Base-by-base conservation (phyloP, 1,140 invertebrate species). In the Drosophila trapezifrons region DNA sequence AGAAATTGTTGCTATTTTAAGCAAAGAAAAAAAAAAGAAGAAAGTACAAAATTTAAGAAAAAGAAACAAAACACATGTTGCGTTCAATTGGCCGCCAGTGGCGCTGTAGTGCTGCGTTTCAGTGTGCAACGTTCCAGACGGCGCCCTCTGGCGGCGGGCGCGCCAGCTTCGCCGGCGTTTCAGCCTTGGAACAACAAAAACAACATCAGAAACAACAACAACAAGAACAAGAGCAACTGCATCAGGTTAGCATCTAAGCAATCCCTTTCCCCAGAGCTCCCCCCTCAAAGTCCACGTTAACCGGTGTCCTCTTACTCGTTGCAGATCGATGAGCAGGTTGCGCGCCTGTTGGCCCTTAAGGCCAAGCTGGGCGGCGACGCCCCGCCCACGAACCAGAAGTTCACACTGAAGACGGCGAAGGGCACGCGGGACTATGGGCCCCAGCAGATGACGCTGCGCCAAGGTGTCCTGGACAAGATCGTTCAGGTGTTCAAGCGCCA, bases 361-460 rank as follows among this genome's bases (percentile, higher is more conserved):
- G 94, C 95, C 18, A 94, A 96, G 90, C 80, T 97, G 10, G 94
- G 93, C 13, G 93, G 94, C 78, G 94, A 95, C 65, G 93, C 93
- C 65, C 92, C 93, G 60, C 84, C 83, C 27, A 83, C 65, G 49
- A 90, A 80, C 92, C 92, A 96, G 67, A 98, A 98, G 91, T 96
- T 98, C 89, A 95, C 94, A 3, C 95, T 98, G 35, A 98, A 98
- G 94, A 98, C 97, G 9, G 95, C 97, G 4, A 98, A 99, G 93
- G 99, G 99, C 2, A 99, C 99, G 0, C 93, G 98, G 67, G 99
- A 99, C 92, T 99, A 97, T 93, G 95, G 94, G 64, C 98, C 99
- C 0, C 94, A 96, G 80, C 98, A 99, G 93, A 99, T 99, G 98
- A 95, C 97, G 1, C 93, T 99, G 56, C 94, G 99, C 12, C 95